These are phyloP conservation scores for Hemiscyllium ocellatum DNA, from an alignment of 2,113 vertebrate species.

Conservation along the genomic window DNA sequence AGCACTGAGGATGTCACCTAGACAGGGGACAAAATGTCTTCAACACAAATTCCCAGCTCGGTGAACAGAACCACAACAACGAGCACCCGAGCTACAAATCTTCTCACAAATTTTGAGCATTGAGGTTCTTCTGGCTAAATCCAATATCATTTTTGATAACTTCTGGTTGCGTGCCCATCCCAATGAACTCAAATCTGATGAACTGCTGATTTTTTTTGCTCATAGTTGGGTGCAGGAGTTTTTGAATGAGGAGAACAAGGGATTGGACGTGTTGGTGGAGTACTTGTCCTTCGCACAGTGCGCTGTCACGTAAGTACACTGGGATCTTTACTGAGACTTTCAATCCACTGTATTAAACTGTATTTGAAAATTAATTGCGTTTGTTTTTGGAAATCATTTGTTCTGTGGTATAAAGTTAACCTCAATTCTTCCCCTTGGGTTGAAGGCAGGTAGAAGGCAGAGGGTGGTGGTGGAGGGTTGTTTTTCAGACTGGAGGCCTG, in stretches of 20 bases:
- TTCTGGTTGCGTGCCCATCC: background rate
- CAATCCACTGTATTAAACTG: too few relatives aligned
- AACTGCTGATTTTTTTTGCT: background rate
- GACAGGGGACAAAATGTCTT: too few relatives aligned
- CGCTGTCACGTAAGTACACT: conserved; percentile 65
- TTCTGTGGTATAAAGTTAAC: background rate
- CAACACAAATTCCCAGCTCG: too few relatives aligned
- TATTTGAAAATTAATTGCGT: too few relatives aligned
- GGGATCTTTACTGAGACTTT: background rate
- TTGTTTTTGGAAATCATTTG: background rate
- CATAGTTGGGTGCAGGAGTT: conserved; percentile 61
- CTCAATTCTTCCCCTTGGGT: background rate
- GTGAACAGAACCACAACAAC: too few relatives aligned
- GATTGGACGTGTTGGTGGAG: conserved; percentile 82
- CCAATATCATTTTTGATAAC: background rate
- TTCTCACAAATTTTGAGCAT: too few relatives aligned
- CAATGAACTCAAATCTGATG: background rate
- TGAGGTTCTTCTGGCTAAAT: background rate
- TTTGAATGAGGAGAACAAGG: conserved; percentile 80
- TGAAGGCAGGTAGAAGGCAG: background rate
- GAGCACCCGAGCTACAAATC: too few relatives aligned
- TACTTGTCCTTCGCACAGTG: conserved; percentile 81
- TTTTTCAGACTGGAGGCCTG: too few relatives aligned
- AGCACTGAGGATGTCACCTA: too few relatives aligned
- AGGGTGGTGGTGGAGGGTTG: too few relatives aligned